Evolutionary conservation across 2,113 vertebrate species (phyloP), one percentile per base, ranked within the genome.

Genomic region (Jaculus jaculus): DNA sequence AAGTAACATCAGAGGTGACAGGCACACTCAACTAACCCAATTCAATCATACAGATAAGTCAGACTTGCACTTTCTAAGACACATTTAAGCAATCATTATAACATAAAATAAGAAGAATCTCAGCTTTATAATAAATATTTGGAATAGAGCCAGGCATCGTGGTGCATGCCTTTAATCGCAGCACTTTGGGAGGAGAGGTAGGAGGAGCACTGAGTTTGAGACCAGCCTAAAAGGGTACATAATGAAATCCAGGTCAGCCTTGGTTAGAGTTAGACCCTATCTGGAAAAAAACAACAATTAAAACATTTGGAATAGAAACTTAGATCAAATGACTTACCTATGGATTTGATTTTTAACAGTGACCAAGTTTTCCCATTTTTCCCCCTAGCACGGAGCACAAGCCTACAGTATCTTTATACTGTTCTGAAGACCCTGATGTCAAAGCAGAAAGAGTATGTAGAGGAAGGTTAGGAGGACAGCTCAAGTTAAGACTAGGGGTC

Each of bases 121-220:
- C 39, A 81, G 47, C 65, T 93, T 88, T 93, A 61, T 34, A 69
- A 74, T 18, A 87, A 63, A 92, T 88, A 92, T 88, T 34, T 72
- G 28, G 71, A 87, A 47, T 47, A 47, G 42, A 47, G 42, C 42
- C 42, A 8, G 42, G 42, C 42, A 47, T 47, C 5, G 42, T 47
- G 42, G 42, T 47, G 42, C 42, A 47, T 47, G 42, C 8, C 42
- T 47, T 47, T 47, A 47, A 47, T 47, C 42, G 5, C 42, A 47
- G 42, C 42, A 47, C 42, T 47, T 47, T n/a, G n/a, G n/a, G n/a
- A 8, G 42, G 42, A 47, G 42, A 47, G 42, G 42, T 47, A 47
- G 42, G 42, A 47, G 42, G 42, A 47, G 5, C 42, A 47, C 42
- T 47, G 42, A 47, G 42, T 47, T 47, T 47, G 92, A 91, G n/a